A percentile compares a stretch with the other conserved stretches of the same genome.
Evolutionary conservation across 2,113 vertebrate genomes (phyloP).

Genomic region (Apteryx owenii): DNA sequence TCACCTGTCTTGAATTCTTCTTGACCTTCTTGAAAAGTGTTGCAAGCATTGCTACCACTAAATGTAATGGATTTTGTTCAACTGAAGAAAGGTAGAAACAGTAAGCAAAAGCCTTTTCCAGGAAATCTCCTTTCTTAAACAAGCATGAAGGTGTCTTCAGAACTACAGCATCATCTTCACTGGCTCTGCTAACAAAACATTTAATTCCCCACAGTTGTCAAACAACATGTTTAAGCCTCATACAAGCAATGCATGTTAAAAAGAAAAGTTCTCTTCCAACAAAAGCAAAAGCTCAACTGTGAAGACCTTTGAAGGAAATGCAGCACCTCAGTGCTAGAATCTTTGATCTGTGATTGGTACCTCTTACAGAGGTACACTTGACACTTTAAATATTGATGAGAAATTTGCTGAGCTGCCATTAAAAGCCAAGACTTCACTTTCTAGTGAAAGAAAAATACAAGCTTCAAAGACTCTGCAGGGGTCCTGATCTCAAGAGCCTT

Average conservation of each 20-base stretch:
- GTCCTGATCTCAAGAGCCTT: slow-evolving; percentile 73
- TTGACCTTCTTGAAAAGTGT: not conserved
- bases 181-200: slow-evolving; percentile 9
- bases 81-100: not conserved
- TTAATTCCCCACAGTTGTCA: slow-evolving; percentile 44
- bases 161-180: not conserved
- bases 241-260: slow-evolving; percentile 1
- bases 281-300: slow-evolving; percentile 47
- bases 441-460: slow-evolving; percentile 57
- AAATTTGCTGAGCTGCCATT: slow-evolving; percentile 74
- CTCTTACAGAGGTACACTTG: slow-evolving; percentile 72
- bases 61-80: not conserved
- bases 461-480: slow-evolving; percentile 67
- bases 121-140: not conserved
- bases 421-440: slow-evolving; percentile 64
- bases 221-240: slow-evolving; percentile 27
- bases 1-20: not conserved
- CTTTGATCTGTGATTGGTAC: slow-evolving; percentile 73
- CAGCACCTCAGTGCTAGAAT: slow-evolving; percentile 38
- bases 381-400: slow-evolving; percentile 79
- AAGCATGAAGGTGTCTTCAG: not conserved
- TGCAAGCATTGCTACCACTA: not conserved
- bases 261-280: slow-evolving; percentile 32
- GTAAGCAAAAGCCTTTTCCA: not conserved
- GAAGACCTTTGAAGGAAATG: slow-evolving; percentile 65